phyloP scores from a whole-genome alignment of 1,140 invertebrate species.

The Lepidotrigona ventralis region DNA sequence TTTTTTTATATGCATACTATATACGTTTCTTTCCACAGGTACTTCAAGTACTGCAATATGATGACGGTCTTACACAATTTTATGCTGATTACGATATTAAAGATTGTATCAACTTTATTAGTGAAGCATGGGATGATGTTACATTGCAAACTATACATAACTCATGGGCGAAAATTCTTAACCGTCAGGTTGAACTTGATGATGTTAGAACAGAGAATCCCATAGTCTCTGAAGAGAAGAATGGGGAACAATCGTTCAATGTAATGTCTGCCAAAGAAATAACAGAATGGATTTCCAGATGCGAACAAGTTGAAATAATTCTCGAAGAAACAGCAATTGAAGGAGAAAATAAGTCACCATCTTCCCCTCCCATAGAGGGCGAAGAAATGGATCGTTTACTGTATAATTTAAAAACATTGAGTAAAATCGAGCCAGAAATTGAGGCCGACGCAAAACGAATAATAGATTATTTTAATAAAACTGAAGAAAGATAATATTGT shows the following conservation, averaged over 20 bases:
- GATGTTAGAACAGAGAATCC: background rate
- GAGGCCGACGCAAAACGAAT: background rate
- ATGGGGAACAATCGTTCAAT: background rate
- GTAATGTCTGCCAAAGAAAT: background rate
- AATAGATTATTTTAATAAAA: constrained; percentile 2
- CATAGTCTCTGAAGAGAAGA: background rate
- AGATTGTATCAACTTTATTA: background rate
- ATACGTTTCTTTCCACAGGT: background rate
- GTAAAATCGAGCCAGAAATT: background rate
- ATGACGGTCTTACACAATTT: background rate
- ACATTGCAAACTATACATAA: background rate
- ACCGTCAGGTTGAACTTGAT: background rate
- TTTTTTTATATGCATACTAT: background rate
- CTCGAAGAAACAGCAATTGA: background rate
- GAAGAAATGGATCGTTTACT: background rate
- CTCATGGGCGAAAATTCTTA: background rate
- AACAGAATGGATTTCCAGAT: background rate
- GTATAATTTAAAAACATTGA: background rate
- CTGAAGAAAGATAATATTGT: background rate
- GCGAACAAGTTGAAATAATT: background rate
- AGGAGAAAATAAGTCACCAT: background rate
- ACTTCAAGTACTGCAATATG: background rate
- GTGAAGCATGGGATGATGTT: background rate
- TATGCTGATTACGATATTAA: background rate
- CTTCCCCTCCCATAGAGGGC: background rate